Percentiles rank a stretch among this genome's conserved stretches.
Evolutionary conservation across 2,888 invertebrate genomes (phyloP).

Genomic region (Phyto melanocephala): DNA sequence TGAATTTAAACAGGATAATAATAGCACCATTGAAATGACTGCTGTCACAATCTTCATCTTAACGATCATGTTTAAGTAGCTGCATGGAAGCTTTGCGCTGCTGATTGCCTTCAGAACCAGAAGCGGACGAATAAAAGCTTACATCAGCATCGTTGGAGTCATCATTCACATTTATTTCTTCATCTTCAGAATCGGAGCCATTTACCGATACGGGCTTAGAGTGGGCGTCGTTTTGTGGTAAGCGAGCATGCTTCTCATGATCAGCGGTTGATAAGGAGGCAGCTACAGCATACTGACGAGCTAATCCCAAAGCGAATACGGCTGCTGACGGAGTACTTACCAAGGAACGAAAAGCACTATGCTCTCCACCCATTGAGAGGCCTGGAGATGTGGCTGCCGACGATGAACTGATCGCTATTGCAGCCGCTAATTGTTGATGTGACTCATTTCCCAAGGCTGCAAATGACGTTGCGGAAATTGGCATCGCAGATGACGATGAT

Average conservation of each 20-base stretch:
- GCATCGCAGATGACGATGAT: conserved; percentile 15
- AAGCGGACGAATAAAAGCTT: conserved; percentile 61
- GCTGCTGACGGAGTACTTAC: conserved; percentile 84
- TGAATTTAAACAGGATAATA: conserved; percentile 43
- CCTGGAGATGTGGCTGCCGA: conserved; percentile 74
- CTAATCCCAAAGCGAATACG: conserved; percentile 79
- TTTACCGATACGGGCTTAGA: conserved; percentile 72
- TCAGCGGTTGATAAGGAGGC: conserved; percentile 76
- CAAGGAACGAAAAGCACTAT: conserved; percentile 91
- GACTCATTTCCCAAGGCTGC: conserved; percentile 53
- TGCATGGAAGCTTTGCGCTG: conserved; percentile 73
- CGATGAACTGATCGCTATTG: conserved; percentile 68
- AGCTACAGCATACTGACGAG: conserved; percentile 76
- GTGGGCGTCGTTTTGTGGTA: conserved; percentile 53
- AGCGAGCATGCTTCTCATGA: conserved; percentile 73
- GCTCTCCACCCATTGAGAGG: conserved; percentile 90
- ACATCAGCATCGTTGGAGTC: conserved; percentile 80
- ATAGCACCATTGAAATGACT: conserved; percentile 49
- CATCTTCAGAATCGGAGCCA: conserved; percentile 79
- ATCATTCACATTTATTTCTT: conserved; percentile 91
- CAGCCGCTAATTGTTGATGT: conserved; percentile 67
- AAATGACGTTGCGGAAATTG: conserved; percentile 60
- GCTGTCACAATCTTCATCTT: conserved; percentile 3
- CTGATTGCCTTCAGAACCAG: conserved; percentile 53
- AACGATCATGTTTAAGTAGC: conserved; percentile 78